These are phyloP conservation scores for Diorhabda carinulata DNA, from an alignment of 1,140 invertebrate genomes.

Conservation along the genomic window DNA sequence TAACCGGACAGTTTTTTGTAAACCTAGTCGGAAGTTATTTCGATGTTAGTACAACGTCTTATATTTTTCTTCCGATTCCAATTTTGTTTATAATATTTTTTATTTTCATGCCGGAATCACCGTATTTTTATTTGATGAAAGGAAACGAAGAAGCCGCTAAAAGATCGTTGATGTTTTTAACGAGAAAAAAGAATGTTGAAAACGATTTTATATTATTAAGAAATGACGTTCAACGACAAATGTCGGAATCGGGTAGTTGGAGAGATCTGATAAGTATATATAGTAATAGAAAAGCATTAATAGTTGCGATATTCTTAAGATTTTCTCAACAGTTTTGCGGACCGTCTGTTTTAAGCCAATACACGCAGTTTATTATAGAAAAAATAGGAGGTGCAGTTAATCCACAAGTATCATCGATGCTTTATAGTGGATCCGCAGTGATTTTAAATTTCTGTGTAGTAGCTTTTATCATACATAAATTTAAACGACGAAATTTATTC, in stretches of 20 bases:
- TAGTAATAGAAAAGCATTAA: slow-evolving; percentile 37
- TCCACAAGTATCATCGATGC: neutral
- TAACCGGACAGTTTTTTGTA: slow-evolving; percentile 50
- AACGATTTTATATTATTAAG: slow-evolving; percentile 34
- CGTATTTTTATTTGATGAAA: slow-evolving; percentile 39
- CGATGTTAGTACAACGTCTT: slow-evolving; percentile 18
- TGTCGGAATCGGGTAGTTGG: slow-evolving; percentile 32
- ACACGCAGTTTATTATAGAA: slow-evolving; percentile 35
- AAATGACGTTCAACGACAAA: slow-evolving; percentile 34
- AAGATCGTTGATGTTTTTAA: slow-evolving; percentile 50
- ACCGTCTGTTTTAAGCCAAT: slow-evolving; percentile 29
- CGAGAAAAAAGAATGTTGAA: slow-evolving; percentile 31
- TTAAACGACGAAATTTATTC: neutral
- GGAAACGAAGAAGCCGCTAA: slow-evolving; percentile 13
- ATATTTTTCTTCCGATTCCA: slow-evolving; percentile 16
- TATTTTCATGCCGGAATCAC: slow-evolving; percentile 40
- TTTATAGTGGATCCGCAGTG: neutral
- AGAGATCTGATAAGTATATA: slow-evolving; percentile 33
- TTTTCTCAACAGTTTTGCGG: slow-evolving; percentile 35
- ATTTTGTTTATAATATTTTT: slow-evolving; percentile 15
- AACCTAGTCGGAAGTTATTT: slow-evolving; percentile 46
- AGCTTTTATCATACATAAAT: neutral
- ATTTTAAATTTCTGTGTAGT: slow-evolving; percentile 4
- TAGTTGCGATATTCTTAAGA: slow-evolving; percentile 33
- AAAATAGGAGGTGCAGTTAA: slow-evolving; percentile 16